Conservation (phyloP, 2,113 vertebrate species). For the Xiphias gladius region DNA sequence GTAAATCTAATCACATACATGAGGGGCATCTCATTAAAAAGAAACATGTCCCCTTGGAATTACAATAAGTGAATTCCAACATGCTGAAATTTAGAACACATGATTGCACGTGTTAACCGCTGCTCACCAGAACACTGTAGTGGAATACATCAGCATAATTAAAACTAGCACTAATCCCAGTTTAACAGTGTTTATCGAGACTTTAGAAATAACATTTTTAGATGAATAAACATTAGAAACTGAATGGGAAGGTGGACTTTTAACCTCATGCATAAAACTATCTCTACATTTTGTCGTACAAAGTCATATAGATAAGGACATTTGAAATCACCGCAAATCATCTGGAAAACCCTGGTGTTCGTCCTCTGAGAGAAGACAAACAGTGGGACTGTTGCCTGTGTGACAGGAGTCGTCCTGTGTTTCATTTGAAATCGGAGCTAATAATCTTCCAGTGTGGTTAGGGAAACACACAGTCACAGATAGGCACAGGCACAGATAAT, state of each 20-base stretch:
- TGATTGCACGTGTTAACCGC: slow-evolving; percentile 11
- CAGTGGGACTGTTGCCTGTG: not conserved
- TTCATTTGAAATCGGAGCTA: slow-evolving; percentile 57
- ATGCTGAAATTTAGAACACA: slow-evolving; percentile 40
- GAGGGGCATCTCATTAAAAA: slow-evolving; percentile 53
- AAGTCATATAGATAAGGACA: slow-evolving; percentile 1
- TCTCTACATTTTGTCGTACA: not conserved
- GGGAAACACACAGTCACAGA: slow-evolving; percentile 10
- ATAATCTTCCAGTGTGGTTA: slow-evolving; percentile 39
- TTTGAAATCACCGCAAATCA: slow-evolving; percentile 4
- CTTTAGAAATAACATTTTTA: not conserved
- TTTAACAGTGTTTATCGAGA: not conserved
- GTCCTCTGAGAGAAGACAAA: slow-evolving; percentile 11
- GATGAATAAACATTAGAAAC: not conserved
- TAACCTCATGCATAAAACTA: not conserved
- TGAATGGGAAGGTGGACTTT: not conserved
- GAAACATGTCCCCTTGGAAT: slow-evolving; percentile 52
- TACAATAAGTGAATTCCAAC: slow-evolving; percentile 44
- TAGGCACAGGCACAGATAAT: not conserved
- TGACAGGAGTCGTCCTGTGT: slow-evolving; percentile 35
- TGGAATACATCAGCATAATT: slow-evolving; percentile 39
- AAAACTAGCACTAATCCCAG: not conserved
- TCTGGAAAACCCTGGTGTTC: not conserved
- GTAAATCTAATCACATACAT: slow-evolving; percentile 68
- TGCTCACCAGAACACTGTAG: not conserved